These are phyloP conservation scores for Anneissia japonica DNA, from an alignment of 35 echinoderm and acorn worm species.

Conservation along the genomic window DNA sequence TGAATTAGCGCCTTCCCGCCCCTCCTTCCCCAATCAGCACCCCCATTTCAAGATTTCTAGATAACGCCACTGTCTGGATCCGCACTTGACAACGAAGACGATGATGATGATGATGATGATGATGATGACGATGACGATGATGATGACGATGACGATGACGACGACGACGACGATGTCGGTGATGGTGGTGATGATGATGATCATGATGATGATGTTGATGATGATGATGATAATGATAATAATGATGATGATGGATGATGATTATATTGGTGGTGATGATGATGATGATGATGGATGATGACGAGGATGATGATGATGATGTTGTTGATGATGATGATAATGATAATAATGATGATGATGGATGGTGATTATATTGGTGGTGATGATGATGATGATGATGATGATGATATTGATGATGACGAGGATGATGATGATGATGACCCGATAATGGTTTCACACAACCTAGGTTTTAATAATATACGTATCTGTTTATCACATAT, in stretches of 20 bases:
- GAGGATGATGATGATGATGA: no score
- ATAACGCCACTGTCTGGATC: no score
- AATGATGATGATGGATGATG: neutral
- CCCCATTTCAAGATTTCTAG: no score
- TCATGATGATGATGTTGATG: neutral
- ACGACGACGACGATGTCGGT: neutral
- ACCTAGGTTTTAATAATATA: no score
- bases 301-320: neutral
- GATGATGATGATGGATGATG: neutral
- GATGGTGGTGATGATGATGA: neutral
- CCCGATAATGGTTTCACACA: no score
- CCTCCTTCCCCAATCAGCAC: no score
- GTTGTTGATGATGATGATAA: neutral
- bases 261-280: slow-evolving; percentile 1
- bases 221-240: no score
- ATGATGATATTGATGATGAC: no score
- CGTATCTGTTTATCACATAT: no score
- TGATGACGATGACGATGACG: slow-evolving; percentile 3
- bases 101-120: slow-evolving; percentile 1
- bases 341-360: slow-evolving; percentile 4
- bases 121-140: slow-evolving; percentile 3
- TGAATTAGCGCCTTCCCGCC: no score
- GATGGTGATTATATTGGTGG: no score
- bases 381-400: no score
- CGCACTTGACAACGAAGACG: neutral